Base-by-base conservation (phyloP, 2,888 invertebrate species). In the Neocrepidodera transversa region DNA sequence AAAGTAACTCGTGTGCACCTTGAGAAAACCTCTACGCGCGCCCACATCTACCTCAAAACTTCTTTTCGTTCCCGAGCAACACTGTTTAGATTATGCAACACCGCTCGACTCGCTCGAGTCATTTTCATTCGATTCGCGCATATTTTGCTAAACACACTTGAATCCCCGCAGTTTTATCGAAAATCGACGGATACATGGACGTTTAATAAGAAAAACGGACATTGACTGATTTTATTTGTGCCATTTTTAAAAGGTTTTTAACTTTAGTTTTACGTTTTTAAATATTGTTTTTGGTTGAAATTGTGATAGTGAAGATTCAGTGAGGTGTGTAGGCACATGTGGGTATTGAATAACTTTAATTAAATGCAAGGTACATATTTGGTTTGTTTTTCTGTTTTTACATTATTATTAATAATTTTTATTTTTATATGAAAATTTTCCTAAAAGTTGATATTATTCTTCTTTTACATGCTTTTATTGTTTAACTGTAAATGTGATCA, bases 61-160 rank as follows among this genome's bases (percentile, higher is more conserved):
- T 51, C 62, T 70, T 71, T 72, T 70, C 70, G 65, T 64, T 54
- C 32, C 4, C 20, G 59, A 63, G 64, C 50, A 40, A 10, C 30
- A 30, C 18, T 42, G 45, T 36, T 45, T 17, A 20, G 54, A 66
- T 70, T 70, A 68, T 66, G 67, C 68, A 68, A 70, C 61, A 56
- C 58, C 55, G 56, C 53, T 30, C 30, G 40, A 6, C 35, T 52
- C 55, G 56, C 53, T 30, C 30, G 40, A 6, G 28, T 52, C 51
- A 28, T 14, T 53, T 13, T 45, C 45, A 45, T 54, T 16, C 26
- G 58, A 60, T 55, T 63, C 64, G 68, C 63, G 64, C 60, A 63
- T 59, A 62, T 63, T 66, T 54, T 56, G 43, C 38, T 53, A 51
- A 61, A 17, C 48, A 52, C 32, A 45, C 38, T 32, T 35, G 45